These are phyloP conservation scores for Wiebesia pumilae DNA, from an alignment of 1,140 invertebrate species.

Conservation along the genomic window DNA sequence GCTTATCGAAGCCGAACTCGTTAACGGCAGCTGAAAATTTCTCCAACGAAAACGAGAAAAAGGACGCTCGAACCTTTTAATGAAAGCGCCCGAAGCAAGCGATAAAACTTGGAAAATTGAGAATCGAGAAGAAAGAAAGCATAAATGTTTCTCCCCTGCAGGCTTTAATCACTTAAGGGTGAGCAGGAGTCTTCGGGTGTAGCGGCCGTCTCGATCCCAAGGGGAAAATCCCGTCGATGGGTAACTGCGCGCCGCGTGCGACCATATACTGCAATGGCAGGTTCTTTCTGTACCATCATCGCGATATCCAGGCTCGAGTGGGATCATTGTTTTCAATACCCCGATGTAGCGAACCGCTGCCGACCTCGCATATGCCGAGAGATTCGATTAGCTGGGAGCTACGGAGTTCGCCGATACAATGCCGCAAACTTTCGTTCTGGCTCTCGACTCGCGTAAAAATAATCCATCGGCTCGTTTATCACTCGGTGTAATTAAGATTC, in stretches of 20 bases:
- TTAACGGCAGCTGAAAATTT: not conserved
- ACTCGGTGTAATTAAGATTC: too few relatives aligned
- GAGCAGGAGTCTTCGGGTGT: not conserved
- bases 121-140: not conserved
- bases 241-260: not conserved
- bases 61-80: not conserved
- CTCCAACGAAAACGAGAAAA: not conserved
- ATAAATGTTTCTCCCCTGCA: conserved; percentile 31
- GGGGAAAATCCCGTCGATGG: conserved; percentile 62
- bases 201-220: conserved; percentile 48
- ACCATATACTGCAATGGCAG: not conserved
- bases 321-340: not conserved
- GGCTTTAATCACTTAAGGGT: conserved; percentile 66
- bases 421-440: not conserved
- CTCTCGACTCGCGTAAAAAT: not conserved
- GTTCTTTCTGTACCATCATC: not conserved
- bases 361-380: conserved; percentile 18
- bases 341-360: not conserved
- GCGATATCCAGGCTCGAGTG: not conserved
- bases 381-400: conserved; percentile 9
- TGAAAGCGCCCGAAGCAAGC: not conserved
- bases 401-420: not conserved
- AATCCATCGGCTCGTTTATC: not conserved
- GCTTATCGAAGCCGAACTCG: not conserved
- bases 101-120: not conserved